Evolutionary conservation across 37 sponge, comb jelly and placozoan genomes (phyloP).

Genomic region (Beroe forskalii): DNA sequence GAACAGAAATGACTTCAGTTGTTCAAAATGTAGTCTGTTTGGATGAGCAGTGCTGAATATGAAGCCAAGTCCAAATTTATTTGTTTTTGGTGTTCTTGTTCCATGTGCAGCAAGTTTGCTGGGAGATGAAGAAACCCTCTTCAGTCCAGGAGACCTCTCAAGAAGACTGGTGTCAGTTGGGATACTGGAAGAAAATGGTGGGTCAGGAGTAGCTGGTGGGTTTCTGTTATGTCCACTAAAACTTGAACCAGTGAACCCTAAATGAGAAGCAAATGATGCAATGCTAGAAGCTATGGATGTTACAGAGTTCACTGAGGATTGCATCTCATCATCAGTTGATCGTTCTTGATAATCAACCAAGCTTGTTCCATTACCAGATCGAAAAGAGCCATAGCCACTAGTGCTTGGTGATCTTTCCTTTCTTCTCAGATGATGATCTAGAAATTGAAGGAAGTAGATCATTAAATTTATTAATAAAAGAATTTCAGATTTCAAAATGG

Average conservation of each 20-base stretch:
- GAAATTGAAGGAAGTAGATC: neutral
- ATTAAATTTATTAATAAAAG: neutral
- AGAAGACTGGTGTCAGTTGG: neutral
- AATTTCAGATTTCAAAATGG: too few relatives aligned
- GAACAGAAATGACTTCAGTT: conserved; percentile 21
- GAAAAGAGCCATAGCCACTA: conserved; percentile 10
- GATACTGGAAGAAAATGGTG: conserved; percentile 40
- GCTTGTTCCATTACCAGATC: conserved; percentile 23
- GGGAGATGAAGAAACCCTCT: conserved; percentile 23
- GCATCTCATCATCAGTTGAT: conserved; percentile 50
- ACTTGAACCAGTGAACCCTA: conserved; percentile 7
- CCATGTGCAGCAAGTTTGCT: conserved; percentile 50
- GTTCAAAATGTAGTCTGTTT: neutral
- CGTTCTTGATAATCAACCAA: conserved; percentile 44
- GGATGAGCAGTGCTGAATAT: neutral
- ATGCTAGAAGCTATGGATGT: conserved; percentile 41
- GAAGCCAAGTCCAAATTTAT: conserved; percentile 50
- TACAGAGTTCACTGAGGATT: conserved; percentile 25
- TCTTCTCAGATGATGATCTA: neutral
- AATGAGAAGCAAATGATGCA: conserved; percentile 14
- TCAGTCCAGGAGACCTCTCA: conserved; percentile 3
- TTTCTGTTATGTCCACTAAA: conserved; percentile 3
- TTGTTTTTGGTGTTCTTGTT: neutral
- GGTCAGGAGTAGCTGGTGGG: conserved; percentile 11
- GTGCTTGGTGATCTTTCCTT: conserved; percentile 32